Conservation (phyloP, 1,140 invertebrate species). For the Eumaeus atala region DNA sequence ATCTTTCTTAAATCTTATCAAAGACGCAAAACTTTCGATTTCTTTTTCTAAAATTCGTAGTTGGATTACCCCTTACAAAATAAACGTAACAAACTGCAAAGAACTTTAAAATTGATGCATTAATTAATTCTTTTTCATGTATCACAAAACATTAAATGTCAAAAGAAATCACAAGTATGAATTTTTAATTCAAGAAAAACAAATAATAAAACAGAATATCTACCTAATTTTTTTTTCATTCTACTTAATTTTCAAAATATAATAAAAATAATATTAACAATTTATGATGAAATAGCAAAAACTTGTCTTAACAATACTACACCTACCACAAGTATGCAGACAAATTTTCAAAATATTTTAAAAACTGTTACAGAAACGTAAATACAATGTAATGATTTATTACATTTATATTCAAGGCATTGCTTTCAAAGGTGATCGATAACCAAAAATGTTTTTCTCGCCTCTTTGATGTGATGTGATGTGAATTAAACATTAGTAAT, state of each 20-base stretch:
- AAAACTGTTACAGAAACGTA: background rate
- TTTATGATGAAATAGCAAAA: constrained; percentile 57
- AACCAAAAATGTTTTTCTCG: background rate
- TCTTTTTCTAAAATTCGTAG: constrained; percentile 31
- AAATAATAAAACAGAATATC: constrained; percentile 63
- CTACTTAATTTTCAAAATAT: constrained; percentile 43
- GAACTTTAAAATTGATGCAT: constrained; percentile 62
- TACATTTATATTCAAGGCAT: background rate
- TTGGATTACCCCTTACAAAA: constrained; percentile 32
- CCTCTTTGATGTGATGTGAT: no score
- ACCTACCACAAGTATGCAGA: constrained; percentile 30
- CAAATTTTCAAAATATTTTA: background rate
- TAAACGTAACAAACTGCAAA: constrained; percentile 37
- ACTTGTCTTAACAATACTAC: constrained; percentile 55
- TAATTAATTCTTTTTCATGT: constrained; percentile 64
- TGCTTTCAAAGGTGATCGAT: constrained; percentile 4
- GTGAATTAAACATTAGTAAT: constrained; percentile 4
- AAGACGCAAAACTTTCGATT: constrained; percentile 31
- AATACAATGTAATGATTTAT: background rate
- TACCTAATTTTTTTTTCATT: constrained; percentile 28
- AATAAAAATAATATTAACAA: constrained; percentile 65
- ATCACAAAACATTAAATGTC: constrained; percentile 75
- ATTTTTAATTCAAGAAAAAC: constrained; percentile 70
- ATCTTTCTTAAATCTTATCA: constrained; percentile 53
- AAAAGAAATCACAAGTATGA: constrained; percentile 73